These are phyloP conservation scores for Sphinx pinastri DNA, from an alignment of 2,888 invertebrate genomes.

Conservation along the genomic window DNA sequence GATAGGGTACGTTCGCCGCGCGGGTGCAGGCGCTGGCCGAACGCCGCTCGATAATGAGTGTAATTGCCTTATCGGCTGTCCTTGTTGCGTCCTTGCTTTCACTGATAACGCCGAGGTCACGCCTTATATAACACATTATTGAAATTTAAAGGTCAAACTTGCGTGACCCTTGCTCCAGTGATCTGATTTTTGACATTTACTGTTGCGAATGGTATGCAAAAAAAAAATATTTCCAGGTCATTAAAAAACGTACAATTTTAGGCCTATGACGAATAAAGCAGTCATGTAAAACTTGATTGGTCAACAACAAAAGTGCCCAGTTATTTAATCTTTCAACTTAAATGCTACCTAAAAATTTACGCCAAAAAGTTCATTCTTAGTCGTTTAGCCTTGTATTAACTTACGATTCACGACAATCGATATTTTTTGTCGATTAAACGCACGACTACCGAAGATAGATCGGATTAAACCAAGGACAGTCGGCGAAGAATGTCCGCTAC, in stretches of 20 bases:
- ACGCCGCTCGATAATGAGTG: slow-evolving; percentile 64
- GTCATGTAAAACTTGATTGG: no score
- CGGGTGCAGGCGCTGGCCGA: slow-evolving; percentile 44
- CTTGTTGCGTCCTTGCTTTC: slow-evolving; percentile 80
- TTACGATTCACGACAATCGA: not conserved
- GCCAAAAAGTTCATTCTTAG: not conserved
- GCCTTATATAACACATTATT: slow-evolving; percentile 61
- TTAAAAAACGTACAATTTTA: no score
- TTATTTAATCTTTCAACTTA: not conserved
- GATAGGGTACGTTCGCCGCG: slow-evolving; percentile 32
- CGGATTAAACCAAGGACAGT: slow-evolving; percentile 16
- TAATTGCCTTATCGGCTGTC: slow-evolving; percentile 74
- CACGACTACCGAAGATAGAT: slow-evolving; percentile 12
- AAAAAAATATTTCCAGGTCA: not conserved
- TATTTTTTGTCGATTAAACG: not conserved
- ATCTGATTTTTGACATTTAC: slow-evolving; percentile 57
- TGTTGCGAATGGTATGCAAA: not conserved
- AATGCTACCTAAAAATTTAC: not conserved
- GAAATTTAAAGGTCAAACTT: slow-evolving; percentile 57
- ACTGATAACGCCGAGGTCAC: slow-evolving; percentile 75
- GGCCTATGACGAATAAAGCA: not conserved
- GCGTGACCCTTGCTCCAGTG: slow-evolving; percentile 49
- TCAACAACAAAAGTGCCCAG: no score
- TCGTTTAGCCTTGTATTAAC: not conserved
- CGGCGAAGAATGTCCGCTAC: slow-evolving; percentile 7